Evolutionary conservation across 2,797 vertebrate species (phyloP).

Genomic region (Pseudochromis fuscus): DNA sequence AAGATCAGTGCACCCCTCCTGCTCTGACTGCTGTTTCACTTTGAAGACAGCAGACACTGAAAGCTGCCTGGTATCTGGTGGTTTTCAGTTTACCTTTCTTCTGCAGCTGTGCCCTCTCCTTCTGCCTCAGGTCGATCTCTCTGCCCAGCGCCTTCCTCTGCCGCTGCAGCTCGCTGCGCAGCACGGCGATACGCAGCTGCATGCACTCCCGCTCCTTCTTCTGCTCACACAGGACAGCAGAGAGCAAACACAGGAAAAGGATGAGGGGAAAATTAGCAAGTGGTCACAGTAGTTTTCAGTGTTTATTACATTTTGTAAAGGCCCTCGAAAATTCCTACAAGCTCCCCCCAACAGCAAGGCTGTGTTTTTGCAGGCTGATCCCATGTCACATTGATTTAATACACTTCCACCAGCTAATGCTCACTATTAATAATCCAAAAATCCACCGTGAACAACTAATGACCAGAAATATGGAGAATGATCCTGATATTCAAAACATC

Average conservation of each 20-base stretch:
- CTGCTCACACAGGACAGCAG: constrained; percentile 73
- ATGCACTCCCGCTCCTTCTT: constrained; percentile 97
- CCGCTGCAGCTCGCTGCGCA: constrained; percentile 93
- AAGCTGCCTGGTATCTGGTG: background rate
- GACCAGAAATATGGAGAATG: constrained; percentile 28
- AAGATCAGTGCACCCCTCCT: no score
- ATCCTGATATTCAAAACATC: constrained; percentile 38
- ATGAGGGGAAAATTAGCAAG: constrained; percentile 43
- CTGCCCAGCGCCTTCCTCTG: constrained; percentile 93
- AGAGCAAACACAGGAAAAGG: constrained; percentile 34
- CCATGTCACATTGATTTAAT: constrained; percentile 31
- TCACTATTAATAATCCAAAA: constrained; percentile 34
- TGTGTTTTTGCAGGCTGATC: constrained; percentile 39
- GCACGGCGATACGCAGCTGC: constrained; percentile 93
- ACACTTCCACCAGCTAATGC: constrained; percentile 13
- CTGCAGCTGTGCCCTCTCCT: constrained; percentile 86
- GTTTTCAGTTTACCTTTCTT: constrained; percentile 87
- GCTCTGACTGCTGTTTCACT: background rate
- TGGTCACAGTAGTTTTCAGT: constrained; percentile 16
- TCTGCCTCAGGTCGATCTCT: constrained; percentile 91
- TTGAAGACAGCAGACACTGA: background rate
- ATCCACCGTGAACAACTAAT: constrained; percentile 45
- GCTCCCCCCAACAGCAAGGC: constrained; percentile 40
- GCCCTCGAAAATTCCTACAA: constrained; percentile 36
- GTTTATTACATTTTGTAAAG: constrained; percentile 50